A percentile compares a stretch with the other conserved stretches of the same genome.
These are phyloP conservation scores for Poeciliopsis turrubarensis DNA, from an alignment of 2,113 vertebrate species.

Conservation along the genomic window DNA sequence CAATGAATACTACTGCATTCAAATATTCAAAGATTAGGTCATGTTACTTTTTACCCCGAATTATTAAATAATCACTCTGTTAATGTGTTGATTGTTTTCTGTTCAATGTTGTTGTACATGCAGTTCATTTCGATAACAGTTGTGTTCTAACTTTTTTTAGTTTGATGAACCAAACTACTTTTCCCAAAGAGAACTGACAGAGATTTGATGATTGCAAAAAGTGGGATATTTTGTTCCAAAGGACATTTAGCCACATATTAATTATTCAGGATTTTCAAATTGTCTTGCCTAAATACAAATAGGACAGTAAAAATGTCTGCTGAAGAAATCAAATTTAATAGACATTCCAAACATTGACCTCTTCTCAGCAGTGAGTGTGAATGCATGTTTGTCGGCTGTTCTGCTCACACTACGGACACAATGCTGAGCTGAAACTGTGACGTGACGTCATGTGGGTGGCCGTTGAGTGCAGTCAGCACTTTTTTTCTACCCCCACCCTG, in stretches of 20 bases:
- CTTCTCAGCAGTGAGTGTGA: constrained; percentile 34
- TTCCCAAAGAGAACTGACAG: too few species aligned
- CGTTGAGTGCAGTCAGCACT: constrained; percentile 65
- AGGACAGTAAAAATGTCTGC: not conserved
- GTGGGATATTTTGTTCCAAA: too few species aligned
- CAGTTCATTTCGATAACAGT: too few species aligned
- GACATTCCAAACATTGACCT: constrained; percentile 23
- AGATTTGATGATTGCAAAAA: too few species aligned
- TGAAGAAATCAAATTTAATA: not conserved
- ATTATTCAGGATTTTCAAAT: not conserved
- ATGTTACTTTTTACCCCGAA: too few species aligned
- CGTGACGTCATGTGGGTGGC: constrained; percentile 68
- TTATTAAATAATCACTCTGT: too few species aligned
- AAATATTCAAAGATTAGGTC: too few species aligned
- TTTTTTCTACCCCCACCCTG: constrained; percentile 18
- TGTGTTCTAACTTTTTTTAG: too few species aligned
- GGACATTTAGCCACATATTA: too few species aligned
- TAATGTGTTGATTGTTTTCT: too few species aligned
- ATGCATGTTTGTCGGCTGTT: constrained; percentile 50
- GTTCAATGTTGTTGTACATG: too few species aligned
- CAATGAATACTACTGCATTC: too few species aligned
- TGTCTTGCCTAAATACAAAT: not conserved
- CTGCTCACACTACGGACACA: constrained; percentile 47
- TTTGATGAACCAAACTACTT: not conserved
- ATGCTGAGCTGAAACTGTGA: constrained; percentile 60